Evolutionary conservation across 53 echinoderm and acorn worm genomes (phyloP).

Genomic region (Stichopus horrens): DNA sequence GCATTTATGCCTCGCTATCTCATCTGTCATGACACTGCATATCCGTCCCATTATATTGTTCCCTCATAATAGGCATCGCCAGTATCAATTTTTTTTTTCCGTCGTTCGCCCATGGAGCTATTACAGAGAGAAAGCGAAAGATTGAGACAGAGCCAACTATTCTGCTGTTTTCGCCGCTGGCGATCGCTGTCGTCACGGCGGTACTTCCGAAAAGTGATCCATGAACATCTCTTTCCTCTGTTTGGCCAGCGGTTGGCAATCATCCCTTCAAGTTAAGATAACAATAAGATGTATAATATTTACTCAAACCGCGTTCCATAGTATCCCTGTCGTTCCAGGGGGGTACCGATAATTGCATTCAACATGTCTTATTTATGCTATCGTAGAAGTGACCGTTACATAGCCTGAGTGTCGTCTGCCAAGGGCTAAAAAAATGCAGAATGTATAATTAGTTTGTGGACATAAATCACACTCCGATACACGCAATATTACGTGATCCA

Average conservation of each 20-base stretch:
- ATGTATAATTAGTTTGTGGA: no score
- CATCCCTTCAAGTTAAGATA: not conserved
- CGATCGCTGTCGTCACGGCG: not conserved
- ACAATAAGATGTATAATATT: conserved; percentile 5
- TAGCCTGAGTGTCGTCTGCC: no score
- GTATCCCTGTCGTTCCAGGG: not conserved
- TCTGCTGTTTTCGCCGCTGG: conserved; percentile 5
- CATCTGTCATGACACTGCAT: not conserved
- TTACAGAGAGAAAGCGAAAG: not conserved
- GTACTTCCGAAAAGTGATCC: conserved; percentile 1
- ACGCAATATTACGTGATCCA: no score
- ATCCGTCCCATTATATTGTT: not conserved
- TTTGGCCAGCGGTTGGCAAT: conserved; percentile 13
- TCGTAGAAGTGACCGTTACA: no score
- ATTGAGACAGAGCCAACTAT: not conserved
- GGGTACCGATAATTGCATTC: no score
- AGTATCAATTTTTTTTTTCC: not conserved
- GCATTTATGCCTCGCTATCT: not conserved
- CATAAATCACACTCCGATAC: no score
- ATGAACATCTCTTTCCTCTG: not conserved
- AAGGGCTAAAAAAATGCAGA: no score
- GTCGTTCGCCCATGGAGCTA: not conserved
- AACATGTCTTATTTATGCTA: no score
- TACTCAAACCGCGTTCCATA: not conserved
- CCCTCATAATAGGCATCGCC: not conserved